Base-by-base conservation (phyloP, 2,888 invertebrate species). In the Leptopterna dolabrata region DNA sequence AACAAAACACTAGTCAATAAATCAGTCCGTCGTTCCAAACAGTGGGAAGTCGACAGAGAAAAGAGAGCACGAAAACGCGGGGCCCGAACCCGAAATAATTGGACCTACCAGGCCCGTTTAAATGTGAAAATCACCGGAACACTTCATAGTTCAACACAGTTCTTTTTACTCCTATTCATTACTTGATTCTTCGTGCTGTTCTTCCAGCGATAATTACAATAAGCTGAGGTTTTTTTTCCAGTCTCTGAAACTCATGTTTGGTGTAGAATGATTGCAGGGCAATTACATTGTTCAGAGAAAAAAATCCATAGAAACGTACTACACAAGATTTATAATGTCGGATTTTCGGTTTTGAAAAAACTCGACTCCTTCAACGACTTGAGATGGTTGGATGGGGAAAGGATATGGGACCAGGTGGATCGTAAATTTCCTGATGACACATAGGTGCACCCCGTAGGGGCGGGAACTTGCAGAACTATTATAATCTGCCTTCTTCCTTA, bases 91-190 rank as follows among this genome's bases (percentile, higher is more conserved):
- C 83, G 70, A 83, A 83, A 83, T 83, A 83, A 83, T 83, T 83
- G 83, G 83, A 36, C 83, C 70, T 83, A 83, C 36, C 0, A 45
- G 78, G 24, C 70, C 55, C 30, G 63, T 63, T 87, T 78, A 51
- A 81, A 87, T 87, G 80, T 87, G 80, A 87, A 87, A 87, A 87
- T 87, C 55, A 87, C 87, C 73, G 81, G 87, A 81, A 87, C 87
- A 78, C 70, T 45, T 51, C 63, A 70, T 78, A 86, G 76, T 86
- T 86, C 86, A 86, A 76, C 73, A 47, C 86, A 86, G 30, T 86
- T 76, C 76, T 55, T 76, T 86, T 30, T 19, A 51, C 41, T 30
- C 41, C 19, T 55, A 63, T 41, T 55, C 19, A 70, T 29, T 36
- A 73, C 27, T 83, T 47, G 30, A 63, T 36, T 36, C 7, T 47